Evolutionary conservation across 2,888 invertebrate species (phyloP), one percentile per base, ranked within the genome.

Genomic region (Eretmocerus hayati): DNA sequence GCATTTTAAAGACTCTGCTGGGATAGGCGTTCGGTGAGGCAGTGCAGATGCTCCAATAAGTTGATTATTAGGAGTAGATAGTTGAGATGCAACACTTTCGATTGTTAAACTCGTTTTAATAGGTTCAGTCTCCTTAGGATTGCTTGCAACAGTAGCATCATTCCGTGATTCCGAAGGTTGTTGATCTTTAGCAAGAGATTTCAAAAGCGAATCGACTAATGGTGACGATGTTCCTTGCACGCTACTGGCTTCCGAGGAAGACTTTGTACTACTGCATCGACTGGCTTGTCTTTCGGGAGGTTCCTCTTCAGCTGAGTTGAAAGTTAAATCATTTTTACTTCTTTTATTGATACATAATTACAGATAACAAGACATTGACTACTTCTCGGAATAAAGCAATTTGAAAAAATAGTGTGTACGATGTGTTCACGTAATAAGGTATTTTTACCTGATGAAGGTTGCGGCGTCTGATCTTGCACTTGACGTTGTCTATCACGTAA

Each of bases 1-100:
- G 74, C 94, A 94, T 74, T 94, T 95, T 54, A 94, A 80, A 66
- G 92, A 89, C 56, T 91, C 90, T 8, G 90, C 89, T 38, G 92
- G 91, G 50, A 93, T 79, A 19, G 87, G 84, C 62, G 83, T 82
- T 18, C 71, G 67, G 13, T 71, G 66, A 19, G 73, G 67, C 48
- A 69, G 47, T 5, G 65, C 64, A 1, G 72, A 65, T 21, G 77
- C 79, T 31, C 79, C 80, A 58, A 81, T 75, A 57, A 83, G 80
- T 65, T 81, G 76, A 72, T 86, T 86, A 64, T 86, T 86, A 55
- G 76, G 77, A 20, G 56, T 54, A 30, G 78, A 73, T 50, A 63
- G 63, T 23, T 64, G 65, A 50, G 74, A 74, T 56, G 74, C 73
- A 22, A 75, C 64, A 38, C 55, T 63, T 50, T 77, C 77, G 52